Evolutionary conservation across 2,888 invertebrate genomes (phyloP), one percentile per base, ranked within the genome.

Genomic region (Spicauda simplicius): DNA sequence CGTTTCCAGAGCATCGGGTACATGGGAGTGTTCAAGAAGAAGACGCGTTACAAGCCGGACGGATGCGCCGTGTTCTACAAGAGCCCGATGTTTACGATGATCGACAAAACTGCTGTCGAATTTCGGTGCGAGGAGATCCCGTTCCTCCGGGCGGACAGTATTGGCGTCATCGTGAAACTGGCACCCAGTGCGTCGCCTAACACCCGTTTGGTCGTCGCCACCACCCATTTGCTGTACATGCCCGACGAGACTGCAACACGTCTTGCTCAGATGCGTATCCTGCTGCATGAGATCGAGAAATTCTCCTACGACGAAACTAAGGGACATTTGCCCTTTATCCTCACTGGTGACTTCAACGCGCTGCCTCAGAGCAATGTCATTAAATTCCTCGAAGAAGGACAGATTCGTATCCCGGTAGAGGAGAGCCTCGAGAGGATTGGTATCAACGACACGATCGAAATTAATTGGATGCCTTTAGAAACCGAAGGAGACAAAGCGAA

Each of bases 21-120:
- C 4, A 2, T 10, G 12, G 58, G 58, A 0, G 16, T 59, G 2
- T 59, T 45, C 20, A 59, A 59, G n/a, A 59, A 48, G 48, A 59
- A 59, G 37, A 59, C 48, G 0, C 6, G 48, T 14, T 14, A 48
- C 16, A 59, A 25, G 20, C 0, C 45, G 0, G 58, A 59, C 16
- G 58, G 45, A 6, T 45, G 45, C n/a, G 45, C 45, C n/a, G n/a
- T 45, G n/a, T 45, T 45, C 45, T 45, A 45, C 45, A 45, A 5
- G 16, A 3, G 2, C n/a, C n/a, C 45, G 5, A 45, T n/a, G 45
- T 45, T 45, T 11, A 6, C 4, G 5, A n/a, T n/a, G 45, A n/a
- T 45, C n/a, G 45, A 45, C 4, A 45, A 6, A n/a, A n/a, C 12
- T 5, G n/a, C 45, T 6, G 45, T 45, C n/a, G 45, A 45, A 12